Percentiles rank a stretch among this genome's conserved stretches.
Evolutionary conservation across 2,113 vertebrate species (phyloP).

Genomic region (Halichoerus grypus): DNA sequence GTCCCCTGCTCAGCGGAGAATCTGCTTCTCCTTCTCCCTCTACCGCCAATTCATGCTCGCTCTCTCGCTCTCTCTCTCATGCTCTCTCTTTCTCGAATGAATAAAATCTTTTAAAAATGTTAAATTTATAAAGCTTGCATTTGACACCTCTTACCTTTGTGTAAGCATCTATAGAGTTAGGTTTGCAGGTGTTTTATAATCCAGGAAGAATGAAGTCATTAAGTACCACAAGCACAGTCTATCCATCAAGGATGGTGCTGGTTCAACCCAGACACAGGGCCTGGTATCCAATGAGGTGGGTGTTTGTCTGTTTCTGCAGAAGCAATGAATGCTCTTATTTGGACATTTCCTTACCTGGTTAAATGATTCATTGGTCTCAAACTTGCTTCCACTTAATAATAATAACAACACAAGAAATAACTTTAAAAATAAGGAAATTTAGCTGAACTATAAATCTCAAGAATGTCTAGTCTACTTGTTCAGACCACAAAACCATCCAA

Average conservation of each 20-base stretch:
- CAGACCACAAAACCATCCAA: neutral
- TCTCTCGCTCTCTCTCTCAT: neutral
- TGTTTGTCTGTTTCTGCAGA: neutral
- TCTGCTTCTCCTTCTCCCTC: neutral
- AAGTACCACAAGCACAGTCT: neutral
- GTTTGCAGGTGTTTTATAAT: neutral
- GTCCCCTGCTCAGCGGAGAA: neutral
- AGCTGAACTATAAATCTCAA: neutral
- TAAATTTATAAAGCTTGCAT: neutral
- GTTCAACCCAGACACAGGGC: neutral
- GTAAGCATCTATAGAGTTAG: neutral
- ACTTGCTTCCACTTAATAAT: neutral
- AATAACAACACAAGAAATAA: neutral
- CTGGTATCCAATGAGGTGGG: neutral
- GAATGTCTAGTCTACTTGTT: neutral
- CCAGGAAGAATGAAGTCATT: neutral
- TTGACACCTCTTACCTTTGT: neutral
- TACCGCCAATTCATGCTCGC: neutral
- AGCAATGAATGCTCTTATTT: neutral
- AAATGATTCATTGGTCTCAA: neutral
- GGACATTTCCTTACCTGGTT: neutral
- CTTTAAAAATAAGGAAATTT: neutral
- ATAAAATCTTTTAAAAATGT: neutral
- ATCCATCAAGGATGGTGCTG: neutral
- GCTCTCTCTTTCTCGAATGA: neutral